Conservation (phyloP, 2,113 vertebrate species). For the Speoplatyrhinus poulsoni region DNA sequence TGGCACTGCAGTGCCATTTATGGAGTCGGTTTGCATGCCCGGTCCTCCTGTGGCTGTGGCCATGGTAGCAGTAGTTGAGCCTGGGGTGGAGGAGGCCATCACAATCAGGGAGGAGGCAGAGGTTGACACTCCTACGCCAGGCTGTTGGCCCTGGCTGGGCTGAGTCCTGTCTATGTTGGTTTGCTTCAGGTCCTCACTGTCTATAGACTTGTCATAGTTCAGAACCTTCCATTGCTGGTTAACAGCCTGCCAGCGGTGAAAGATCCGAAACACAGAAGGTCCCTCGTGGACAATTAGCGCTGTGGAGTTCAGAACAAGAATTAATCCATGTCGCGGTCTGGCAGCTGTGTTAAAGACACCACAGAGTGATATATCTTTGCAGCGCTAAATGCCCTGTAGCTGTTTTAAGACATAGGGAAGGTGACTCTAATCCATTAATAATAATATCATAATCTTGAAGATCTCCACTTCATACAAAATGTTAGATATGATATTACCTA, state of each 20-base stretch:
- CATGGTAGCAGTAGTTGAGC: constrained; percentile 47
- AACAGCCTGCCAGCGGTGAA: constrained; percentile 98
- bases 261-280: constrained; percentile 97
- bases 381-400: constrained; percentile 12
- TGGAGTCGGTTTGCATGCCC: constrained; percentile 68
- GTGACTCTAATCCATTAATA: constrained; percentile 41
- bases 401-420: neutral
- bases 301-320: constrained; percentile 65
- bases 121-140: constrained; percentile 66
- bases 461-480: constrained; percentile 43
- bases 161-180: constrained; percentile 82
- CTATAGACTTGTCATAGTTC: constrained; percentile 95
- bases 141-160: constrained; percentile 77
- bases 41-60: constrained; percentile 56
- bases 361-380: constrained; percentile 38
- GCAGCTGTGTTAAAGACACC: constrained; percentile 39
- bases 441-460: constrained; percentile 22
- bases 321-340: constrained; percentile 44
- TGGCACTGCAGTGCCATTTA: constrained; percentile 75
- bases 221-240: constrained; percentile 99
- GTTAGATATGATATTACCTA: constrained; percentile 18
- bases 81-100: constrained; percentile 75
- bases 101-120: constrained; percentile 81
- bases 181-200: constrained; percentile 88
- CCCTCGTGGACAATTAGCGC: constrained; percentile 97